Percentiles rank a stretch among this genome's conserved stretches.
These are phyloP conservation scores for Heloderma charlesbogerti DNA, from an alignment of 2,113 vertebrate species.

Conservation along the genomic window DNA sequence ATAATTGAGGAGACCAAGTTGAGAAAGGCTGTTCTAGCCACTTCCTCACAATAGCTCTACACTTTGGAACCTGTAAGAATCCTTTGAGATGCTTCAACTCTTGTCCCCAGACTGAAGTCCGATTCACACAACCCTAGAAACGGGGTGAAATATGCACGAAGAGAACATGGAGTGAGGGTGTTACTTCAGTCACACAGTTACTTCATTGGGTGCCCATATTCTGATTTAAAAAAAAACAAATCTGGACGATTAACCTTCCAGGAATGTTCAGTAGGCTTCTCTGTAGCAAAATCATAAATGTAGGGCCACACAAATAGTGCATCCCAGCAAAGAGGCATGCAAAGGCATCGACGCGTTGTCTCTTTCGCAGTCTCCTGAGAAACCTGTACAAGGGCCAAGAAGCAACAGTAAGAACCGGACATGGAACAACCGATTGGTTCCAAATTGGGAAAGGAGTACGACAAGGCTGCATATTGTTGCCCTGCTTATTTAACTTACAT, in stretches of 20 bases:
- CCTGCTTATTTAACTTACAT: no score
- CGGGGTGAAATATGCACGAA: not conserved
- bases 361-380: no score
- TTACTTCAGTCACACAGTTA: not conserved
- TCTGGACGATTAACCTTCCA: not conserved
- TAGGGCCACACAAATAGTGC: not conserved
- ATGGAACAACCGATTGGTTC: no score
- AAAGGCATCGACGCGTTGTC: no score
- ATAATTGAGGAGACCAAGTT: no score
- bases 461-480: no score
- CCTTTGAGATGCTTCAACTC: not conserved
- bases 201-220: not conserved
- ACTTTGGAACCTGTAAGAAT: not conserved
- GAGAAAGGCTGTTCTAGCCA: no score
- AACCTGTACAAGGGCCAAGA: no score
- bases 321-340: not conserved
- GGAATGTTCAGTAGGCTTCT: not conserved
- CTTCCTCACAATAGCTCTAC: not conserved
- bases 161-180: not conserved
- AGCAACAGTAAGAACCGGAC: no score
- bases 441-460: no score
- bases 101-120: no score
- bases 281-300: not conserved
- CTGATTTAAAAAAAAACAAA: not conserved
- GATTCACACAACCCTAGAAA: not conserved